phyloP scores from a whole-genome alignment of 92 coral and sea anemone genomes.

The Pocillopora meandrina region DNA sequence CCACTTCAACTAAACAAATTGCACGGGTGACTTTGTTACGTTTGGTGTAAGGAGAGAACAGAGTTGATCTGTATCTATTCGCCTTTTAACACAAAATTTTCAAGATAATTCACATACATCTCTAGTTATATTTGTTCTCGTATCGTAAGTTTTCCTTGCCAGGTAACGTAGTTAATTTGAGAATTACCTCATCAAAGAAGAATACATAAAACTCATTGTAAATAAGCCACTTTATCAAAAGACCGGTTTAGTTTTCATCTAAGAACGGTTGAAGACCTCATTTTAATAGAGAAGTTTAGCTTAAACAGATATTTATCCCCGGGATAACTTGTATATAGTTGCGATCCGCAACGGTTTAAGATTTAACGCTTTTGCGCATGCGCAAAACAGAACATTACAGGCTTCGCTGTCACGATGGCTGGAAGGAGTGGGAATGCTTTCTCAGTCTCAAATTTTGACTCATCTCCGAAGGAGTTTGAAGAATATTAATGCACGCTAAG shows the following conservation, averaged over 20 bases:
- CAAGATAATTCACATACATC: background rate
- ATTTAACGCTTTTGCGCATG: constrained; percentile 55
- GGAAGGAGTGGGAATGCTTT: background rate
- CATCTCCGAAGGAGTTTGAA: no score
- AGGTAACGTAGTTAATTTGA: constrained; percentile 7
- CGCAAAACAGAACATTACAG: constrained; percentile 32
- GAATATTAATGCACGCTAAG: no score
- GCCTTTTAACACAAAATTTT: background rate
- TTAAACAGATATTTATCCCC: constrained; percentile 14
- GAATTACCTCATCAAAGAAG: constrained; percentile 38
- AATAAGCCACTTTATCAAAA: constrained; percentile 18
- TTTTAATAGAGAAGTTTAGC: background rate
- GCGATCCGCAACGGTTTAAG: constrained; percentile 23
- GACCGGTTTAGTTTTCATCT: background rate
- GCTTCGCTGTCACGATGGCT: constrained; percentile 15
- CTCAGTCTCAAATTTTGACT: no score
- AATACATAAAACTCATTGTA: constrained; percentile 29
- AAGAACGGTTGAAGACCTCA: background rate
- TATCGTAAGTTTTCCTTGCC: background rate
- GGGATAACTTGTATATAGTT: constrained; percentile 6
- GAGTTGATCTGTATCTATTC: background rate
- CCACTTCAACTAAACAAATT: constrained; percentile 12
- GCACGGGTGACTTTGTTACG: constrained; percentile 5
- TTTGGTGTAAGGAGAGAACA: background rate
- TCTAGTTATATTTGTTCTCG: background rate